These are phyloP conservation scores for Lymantria monacha DNA, from an alignment of 2,888 invertebrate species.

Conservation along the genomic window DNA sequence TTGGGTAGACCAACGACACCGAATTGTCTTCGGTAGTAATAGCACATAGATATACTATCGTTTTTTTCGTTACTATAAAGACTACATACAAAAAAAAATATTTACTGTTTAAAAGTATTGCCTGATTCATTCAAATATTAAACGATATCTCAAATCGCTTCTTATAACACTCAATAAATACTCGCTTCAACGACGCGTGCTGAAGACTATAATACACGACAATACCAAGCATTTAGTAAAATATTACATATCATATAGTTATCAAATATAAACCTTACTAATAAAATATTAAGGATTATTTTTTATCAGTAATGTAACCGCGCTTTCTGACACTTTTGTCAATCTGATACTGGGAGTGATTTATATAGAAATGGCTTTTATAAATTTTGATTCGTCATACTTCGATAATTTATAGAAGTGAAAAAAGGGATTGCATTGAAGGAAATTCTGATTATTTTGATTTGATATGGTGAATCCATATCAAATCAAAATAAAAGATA, in stretches of 20 bases:
- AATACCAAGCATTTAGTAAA: constrained; percentile 26
- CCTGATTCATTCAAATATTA: constrained; percentile 30
- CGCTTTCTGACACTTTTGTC: constrained; percentile 41
- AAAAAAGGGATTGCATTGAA: not conserved
- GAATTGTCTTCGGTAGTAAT: too few relatives aligned
- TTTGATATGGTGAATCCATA: too few relatives aligned
- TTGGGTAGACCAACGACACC: too few relatives aligned
- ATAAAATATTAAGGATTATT: not conserved
- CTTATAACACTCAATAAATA: constrained; percentile 34
- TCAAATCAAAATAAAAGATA: too few relatives aligned
- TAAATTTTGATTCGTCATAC: not conserved
- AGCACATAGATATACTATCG: too few relatives aligned
- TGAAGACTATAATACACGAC: constrained; percentile 36
- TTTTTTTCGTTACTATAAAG: too few relatives aligned
- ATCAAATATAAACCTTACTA: constrained; percentile 15
- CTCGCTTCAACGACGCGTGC: constrained; percentile 35
- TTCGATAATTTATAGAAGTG: not conserved
- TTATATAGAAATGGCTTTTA: constrained; percentile 37
- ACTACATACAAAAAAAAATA: too few relatives aligned
- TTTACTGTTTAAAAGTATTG: not conserved
- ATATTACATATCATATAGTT: constrained; percentile 6
- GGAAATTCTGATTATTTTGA: too few relatives aligned
- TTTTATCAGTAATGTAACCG: constrained; percentile 25
- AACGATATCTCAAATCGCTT: constrained; percentile 33
- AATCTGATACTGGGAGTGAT: constrained; percentile 32